Percentiles rank a stretch among this genome's conserved stretches.
These are phyloP conservation scores for Muscina levida DNA, from an alignment of 2,888 invertebrate species.

Conservation along the genomic window DNA sequence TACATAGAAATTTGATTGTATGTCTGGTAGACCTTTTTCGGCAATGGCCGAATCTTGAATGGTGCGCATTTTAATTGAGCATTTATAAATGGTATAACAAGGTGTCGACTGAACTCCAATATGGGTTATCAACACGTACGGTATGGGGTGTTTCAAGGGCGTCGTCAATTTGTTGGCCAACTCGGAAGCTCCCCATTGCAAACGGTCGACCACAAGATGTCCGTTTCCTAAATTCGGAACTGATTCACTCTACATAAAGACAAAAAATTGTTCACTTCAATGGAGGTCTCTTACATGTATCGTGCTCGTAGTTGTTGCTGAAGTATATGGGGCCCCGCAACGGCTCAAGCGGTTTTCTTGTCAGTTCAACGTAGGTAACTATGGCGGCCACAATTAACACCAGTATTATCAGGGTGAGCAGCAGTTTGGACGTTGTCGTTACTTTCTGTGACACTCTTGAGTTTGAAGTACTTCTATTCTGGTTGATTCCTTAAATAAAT, in stretches of 20 bases:
- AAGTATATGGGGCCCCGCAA: constrained; percentile 72
- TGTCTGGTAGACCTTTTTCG: constrained; percentile 79
- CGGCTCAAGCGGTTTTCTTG: constrained; percentile 59
- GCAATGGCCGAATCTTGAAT: constrained; percentile 80
- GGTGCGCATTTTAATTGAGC: constrained; percentile 80
- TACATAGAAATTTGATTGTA: constrained; percentile 79
- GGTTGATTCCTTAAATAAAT: constrained; percentile 71
- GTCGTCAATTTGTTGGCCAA: constrained; percentile 69
- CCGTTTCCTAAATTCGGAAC: constrained; percentile 80
- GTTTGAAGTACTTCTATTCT: constrained; percentile 66
- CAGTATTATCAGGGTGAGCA: constrained; percentile 71
- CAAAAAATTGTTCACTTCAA: not conserved
- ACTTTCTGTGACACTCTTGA: constrained; percentile 69
- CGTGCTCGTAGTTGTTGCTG: constrained; percentile 77
- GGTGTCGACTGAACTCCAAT: constrained; percentile 79
- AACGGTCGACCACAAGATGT: constrained; percentile 77
- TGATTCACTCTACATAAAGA: constrained; percentile 71
- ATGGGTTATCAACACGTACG: constrained; percentile 81
- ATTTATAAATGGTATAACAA: constrained; percentile 79
- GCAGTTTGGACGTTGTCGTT: constrained; percentile 73
- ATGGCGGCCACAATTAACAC: constrained; percentile 72
- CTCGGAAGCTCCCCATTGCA: constrained; percentile 79
- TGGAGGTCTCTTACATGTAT: constrained; percentile 76
- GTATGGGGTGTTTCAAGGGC: constrained; percentile 78
- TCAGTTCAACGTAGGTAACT: constrained; percentile 74